A percentile compares a stretch with the other conserved stretches of the same genome.
Evolutionary conservation across 1,140 invertebrate genomes (phyloP).

Genomic region (Dryas iulia): DNA sequence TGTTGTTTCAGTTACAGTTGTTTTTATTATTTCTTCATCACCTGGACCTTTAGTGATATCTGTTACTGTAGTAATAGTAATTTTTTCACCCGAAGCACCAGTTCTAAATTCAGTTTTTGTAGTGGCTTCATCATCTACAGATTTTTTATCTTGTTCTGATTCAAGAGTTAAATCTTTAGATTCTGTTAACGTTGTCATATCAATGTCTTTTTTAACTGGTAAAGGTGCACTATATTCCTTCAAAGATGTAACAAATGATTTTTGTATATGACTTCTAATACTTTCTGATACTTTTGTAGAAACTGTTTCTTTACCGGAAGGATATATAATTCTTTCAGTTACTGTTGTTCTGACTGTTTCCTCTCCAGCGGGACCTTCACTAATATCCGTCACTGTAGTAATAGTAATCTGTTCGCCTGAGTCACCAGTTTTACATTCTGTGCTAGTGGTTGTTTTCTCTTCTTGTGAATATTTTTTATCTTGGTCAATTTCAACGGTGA

Average conservation of each 20-base stretch:
- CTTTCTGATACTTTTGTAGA: conserved; percentile 21
- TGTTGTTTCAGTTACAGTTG: conserved; percentile 33
- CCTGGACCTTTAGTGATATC: conserved; percentile 24
- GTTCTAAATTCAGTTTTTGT: conserved; percentile 22
- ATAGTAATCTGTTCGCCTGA: conserved; percentile 33
- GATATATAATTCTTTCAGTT: conserved; percentile 31
- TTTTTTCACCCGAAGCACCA: conserved; percentile 30
- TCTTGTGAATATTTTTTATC: conserved; percentile 1
- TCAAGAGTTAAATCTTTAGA: neutral
- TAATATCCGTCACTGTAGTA: conserved; percentile 25
- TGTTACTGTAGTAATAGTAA: conserved; percentile 27
- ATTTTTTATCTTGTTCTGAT: neutral
- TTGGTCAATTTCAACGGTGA: neutral
- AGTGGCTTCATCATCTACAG: conserved; percentile 1
- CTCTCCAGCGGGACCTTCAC: conserved; percentile 12
- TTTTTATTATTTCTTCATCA: conserved; percentile 41
- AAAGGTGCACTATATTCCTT: neutral
- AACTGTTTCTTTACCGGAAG: conserved; percentile 18
- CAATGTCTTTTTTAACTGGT: neutral
- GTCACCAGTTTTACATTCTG: conserved; percentile 22
- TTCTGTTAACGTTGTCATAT: neutral
- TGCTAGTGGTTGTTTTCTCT: neutral
- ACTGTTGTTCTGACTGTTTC: conserved; percentile 25
- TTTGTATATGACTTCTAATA: neutral
- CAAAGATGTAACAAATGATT: neutral